A percentile compares a stretch with the other conserved stretches of the same genome.
Conservation (phyloP, 2,888 invertebrate genomes). For the Pherbina coryleti region DNA sequence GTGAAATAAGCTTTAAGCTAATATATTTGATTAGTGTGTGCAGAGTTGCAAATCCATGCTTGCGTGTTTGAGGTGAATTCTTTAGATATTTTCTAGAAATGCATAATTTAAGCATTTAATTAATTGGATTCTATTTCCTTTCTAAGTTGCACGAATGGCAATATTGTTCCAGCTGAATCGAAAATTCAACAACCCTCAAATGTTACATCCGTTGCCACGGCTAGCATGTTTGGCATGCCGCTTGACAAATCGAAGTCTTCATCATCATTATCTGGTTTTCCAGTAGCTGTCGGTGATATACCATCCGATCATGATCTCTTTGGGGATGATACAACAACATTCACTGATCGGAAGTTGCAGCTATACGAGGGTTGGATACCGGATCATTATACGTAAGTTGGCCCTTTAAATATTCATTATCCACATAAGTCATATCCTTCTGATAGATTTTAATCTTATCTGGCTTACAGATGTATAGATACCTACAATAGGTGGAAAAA, state of each 20-base stretch:
- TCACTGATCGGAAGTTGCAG: slow-evolving; percentile 59
- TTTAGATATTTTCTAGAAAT: background rate
- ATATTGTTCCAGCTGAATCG: slow-evolving; percentile 44
- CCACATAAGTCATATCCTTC: too few relatives aligned
- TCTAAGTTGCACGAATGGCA: slow-evolving; percentile 58
- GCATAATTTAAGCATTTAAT: background rate
- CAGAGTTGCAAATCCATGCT: background rate
- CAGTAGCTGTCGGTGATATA: slow-evolving; percentile 58
- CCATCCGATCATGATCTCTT: slow-evolving; percentile 53
- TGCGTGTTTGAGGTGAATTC: background rate
- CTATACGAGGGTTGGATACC: slow-evolving; percentile 68
- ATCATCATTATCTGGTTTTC: background rate
- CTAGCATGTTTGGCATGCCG: slow-evolving; percentile 56
- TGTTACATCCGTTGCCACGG: slow-evolving; percentile 52
- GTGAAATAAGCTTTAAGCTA: background rate
- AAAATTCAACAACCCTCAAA: slow-evolving; percentile 45
- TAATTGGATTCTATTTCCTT: slow-evolving; percentile 34
- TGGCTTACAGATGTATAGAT: too few relatives aligned
- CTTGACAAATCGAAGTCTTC: slow-evolving; percentile 42
- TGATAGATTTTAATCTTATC: too few relatives aligned
- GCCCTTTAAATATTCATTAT: background rate
- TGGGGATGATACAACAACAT: slow-evolving; percentile 54
- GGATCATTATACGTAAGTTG: slow-evolving; percentile 65
- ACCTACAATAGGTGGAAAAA: too few relatives aligned
- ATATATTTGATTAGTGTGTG: too few relatives aligned